Base-by-base conservation (phyloP, 2,888 invertebrate genomes). In the Hypomecis atomaria region DNA sequence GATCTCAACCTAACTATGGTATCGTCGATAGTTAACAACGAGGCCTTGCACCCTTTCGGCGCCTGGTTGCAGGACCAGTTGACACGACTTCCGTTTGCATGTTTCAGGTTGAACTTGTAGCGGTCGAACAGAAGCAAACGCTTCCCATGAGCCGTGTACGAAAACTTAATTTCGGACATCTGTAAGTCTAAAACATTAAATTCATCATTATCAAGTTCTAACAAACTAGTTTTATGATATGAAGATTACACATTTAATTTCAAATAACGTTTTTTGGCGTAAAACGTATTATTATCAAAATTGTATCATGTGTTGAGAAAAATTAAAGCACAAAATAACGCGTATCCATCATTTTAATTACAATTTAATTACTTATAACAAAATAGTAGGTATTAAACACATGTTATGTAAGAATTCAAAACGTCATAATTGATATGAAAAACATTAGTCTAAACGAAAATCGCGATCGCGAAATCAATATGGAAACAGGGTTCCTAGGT, bases 51-150 rank as follows among this genome's bases (percentile, higher is more conserved):
- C 1, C 75, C 71, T 5, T 55, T 66, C 23, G 64, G 74, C 6
- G 68, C 69, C 45, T 70, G 66, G 52, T 74, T 72, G 62, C 78
- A 84, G 5, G 71, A 59, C 79, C 79, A 84, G 11, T 71, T 75
- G 0, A 65, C 68, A 38, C 64, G 71, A 10, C 59, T 33, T 1
- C 73, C 75, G 6, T 60, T 62, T 4, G 8, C 64, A n/a, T 75
- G 73, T 52, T 79, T 83, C 50, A 73, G 77, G 62, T 83, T 82
- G 65, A 76, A 85, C 11, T 76, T 75, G 34, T 75, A 71, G 0
- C 65, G 67, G 5, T 72, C 62, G 6, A 78, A 67, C 40, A 75
- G 65, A 4, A 84, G 70, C 37, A 82, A 66, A 0, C 82, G 83
- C 34, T 79, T 82, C 6, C 84, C 84, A 10, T 58, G 69, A 11